Evolutionary conservation across 2,797 vertebrate species (phyloP).

Genomic region (Melanotaenia nigrans): DNA sequence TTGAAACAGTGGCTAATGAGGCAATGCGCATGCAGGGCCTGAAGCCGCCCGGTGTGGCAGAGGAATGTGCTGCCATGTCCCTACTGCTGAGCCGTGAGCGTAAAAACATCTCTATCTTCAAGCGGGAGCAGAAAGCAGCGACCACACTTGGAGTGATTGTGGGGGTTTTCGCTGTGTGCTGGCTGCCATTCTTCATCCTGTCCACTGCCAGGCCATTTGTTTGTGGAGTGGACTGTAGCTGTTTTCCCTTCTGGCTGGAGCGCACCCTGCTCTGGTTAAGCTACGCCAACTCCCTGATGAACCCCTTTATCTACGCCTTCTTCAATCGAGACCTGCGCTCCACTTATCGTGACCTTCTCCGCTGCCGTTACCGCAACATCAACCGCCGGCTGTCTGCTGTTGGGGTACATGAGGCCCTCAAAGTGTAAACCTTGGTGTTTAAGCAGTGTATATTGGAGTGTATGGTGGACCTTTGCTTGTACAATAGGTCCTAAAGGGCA

Average conservation of each 20-base stretch:
- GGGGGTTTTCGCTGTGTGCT: constrained; percentile 84
- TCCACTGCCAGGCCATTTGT: constrained; percentile 87
- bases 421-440: constrained; percentile 60
- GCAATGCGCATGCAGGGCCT: constrained; percentile 83
- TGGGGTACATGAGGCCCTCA: constrained; percentile 86
- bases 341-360: constrained; percentile 85
- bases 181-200: constrained; percentile 86
- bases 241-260: constrained; percentile 87
- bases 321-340: constrained; percentile 87
- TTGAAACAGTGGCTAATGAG: constrained; percentile 79
- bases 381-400: constrained; percentile 86
- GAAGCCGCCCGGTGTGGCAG: constrained; percentile 78
- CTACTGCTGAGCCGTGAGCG: constrained; percentile 82
- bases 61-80: constrained; percentile 83
- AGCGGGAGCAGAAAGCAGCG: constrained; percentile 86
- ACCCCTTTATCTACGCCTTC: constrained; percentile 88
- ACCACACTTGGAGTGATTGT: constrained; percentile 86
- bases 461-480: constrained; percentile 24
- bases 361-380: constrained; percentile 87
- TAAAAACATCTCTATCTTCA: constrained; percentile 87
- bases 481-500: constrained; percentile 38
- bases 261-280: constrained; percentile 85
- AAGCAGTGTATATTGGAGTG: neutral
- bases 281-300: constrained; percentile 87
- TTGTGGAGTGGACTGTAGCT: constrained; percentile 86